Conservation (phyloP, 2,797 vertebrate species). For the Mus spretus region DNA sequence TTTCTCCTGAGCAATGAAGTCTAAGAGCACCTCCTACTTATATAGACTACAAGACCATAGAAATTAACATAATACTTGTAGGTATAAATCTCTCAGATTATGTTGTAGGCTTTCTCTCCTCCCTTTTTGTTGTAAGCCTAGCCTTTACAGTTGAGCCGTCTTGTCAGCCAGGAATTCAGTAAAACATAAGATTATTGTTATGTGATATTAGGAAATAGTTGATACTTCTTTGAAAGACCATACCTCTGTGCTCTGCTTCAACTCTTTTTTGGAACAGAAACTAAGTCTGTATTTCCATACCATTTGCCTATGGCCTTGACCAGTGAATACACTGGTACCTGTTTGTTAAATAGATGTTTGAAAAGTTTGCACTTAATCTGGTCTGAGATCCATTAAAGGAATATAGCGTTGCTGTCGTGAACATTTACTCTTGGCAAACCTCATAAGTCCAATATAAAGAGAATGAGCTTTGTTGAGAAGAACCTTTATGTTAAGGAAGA, state of each 20-base stretch:
- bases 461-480: not conserved
- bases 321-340: not conserved
- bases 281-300: not conserved
- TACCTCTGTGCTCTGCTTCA: not conserved
- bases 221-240: not conserved
- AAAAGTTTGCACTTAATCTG: not conserved
- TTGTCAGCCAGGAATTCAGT: not conserved
- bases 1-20: slow-evolving; percentile 18
- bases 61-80: not conserved
- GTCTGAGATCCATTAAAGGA: not conserved
- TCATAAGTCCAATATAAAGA: not conserved
- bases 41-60: not conserved
- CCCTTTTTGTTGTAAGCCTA: not conserved
- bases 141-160: not conserved
- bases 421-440: not conserved
- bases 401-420: not conserved
- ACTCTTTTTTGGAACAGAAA: not conserved
- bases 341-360: not conserved
- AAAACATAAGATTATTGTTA: not conserved
- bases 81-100: not conserved
- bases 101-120: not conserved
- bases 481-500: not conserved
- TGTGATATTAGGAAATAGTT: slow-evolving; percentile 2
- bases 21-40: not conserved
- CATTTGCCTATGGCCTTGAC: not conserved